Conservation (phyloP, 2,113 vertebrate species). For the Callorhinus ursinus region DNA sequence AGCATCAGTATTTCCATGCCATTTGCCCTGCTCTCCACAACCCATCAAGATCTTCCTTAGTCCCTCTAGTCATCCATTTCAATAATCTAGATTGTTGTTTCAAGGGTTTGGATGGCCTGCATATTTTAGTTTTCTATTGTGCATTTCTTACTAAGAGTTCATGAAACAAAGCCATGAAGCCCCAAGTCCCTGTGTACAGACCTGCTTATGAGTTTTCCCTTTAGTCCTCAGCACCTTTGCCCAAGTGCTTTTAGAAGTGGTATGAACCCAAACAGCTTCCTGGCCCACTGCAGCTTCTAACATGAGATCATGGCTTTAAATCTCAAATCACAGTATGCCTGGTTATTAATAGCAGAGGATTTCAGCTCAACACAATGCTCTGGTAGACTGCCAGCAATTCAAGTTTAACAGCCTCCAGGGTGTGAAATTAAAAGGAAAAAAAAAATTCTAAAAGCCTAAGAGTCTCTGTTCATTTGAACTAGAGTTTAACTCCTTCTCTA, state of each 20-base stretch:
- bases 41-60: background rate
- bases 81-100: constrained; percentile 2
- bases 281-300: constrained; percentile 42
- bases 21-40: background rate
- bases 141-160: background rate
- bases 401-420: constrained; percentile 65
- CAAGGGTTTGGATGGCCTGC: background rate
- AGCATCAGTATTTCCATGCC: background rate
- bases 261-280: constrained; percentile 46
- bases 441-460: background rate
- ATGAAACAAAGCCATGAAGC: background rate
- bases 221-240: constrained; percentile 24
- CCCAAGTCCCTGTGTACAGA: background rate
- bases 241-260: constrained; percentile 44
- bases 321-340: constrained; percentile 54
- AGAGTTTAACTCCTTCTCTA: background rate
- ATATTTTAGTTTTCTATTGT: background rate
- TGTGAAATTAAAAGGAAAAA: constrained; percentile 70
- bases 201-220: constrained; percentile 2
- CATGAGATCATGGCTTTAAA: constrained; percentile 66
- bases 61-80: background rate
- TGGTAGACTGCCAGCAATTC: constrained; percentile 44
- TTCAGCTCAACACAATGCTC: constrained; percentile 42
- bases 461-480: background rate
- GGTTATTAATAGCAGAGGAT: constrained; percentile 68